Evolutionary conservation across 2,888 invertebrate species (phyloP), one percentile per base, ranked within the genome.

Genomic region (Tolmerus cingulatus): DNA sequence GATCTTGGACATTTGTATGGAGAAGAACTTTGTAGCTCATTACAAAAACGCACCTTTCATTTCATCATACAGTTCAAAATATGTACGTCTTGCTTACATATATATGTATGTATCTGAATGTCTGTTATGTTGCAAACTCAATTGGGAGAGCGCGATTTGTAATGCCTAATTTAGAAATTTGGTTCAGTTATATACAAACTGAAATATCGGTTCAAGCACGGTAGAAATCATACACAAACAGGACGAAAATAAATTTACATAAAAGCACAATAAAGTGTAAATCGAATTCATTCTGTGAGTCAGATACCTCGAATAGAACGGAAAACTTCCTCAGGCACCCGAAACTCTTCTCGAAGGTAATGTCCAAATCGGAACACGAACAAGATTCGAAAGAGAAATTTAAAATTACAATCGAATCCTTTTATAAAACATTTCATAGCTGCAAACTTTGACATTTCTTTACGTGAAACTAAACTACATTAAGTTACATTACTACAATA

Each of bases 371-470:
- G 66, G 37, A 40, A 84, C 40, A 84, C 66, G 82, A 37, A 66
- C 82, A 66, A 84, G 82, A 77, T 86, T 46, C 51, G 76, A 37
- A 55, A 37, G 76, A 77, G 23, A 66, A 86, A 86, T 86, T 86
- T 86, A 86, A 86, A 86, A 86, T 86, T 86, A 86, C 86, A 86
- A 86, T 86, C 76, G 86, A 86, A 86, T 86, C 77, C 77, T 86
- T 86, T 86, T 77, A 76, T 51, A 86, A 86, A 86, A 76, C 86
- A 86, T 86, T 51, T 76, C 55, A 74, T 77, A 76, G 74, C 86
- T 77, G 51, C 34, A 86, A 86, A 86, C 76, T 86, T 86, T 86
- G 86, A 86, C 86, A 77, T 86, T 77, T 76, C 86, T 77, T 76
- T 76, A 86, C 86, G 86, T 77, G 66, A 66, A 77, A 76, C 55